Base-by-base conservation (phyloP, 2,888 invertebrate species). In the Osmoderma eremita region DNA sequence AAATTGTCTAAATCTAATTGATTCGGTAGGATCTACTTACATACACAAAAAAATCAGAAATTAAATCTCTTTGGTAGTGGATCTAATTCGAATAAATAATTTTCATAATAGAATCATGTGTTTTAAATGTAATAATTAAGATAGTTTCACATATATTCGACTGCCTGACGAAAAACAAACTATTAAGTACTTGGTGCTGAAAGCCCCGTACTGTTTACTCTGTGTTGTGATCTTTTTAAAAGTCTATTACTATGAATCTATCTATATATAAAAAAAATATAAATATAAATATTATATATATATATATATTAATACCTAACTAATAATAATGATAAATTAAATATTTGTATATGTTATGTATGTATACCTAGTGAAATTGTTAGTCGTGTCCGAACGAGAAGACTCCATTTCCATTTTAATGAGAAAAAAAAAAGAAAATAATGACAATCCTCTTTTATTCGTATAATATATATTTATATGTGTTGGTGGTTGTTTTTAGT, bases 171-270 rank as follows among this genome's bases (percentile, higher is more conserved):
- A 30, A 61, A 61, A 45, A 61, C 56, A 61, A 56, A 65, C 65
- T 65, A 30, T 30, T 30, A 56, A 65, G 65, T 65, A 65, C 65
- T 65, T 56, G 58, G 65, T 65, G 65, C 65, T 65, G 65, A 65
- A 65, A 39, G 65, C 65, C 49, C 65, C 49, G 65, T 65, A 65
- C 80, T 76, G 75, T 77, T 80, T 80, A 81, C 82, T 83, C 83
- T 82, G 83, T 83, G 82, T 83, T 83, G 83, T 83, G 83, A 83
- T 83, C 81, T 82, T 82, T 82, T 81, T 82, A 78, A 82, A 82
- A 82, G 81, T 82, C 82, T 82, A 82, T 82, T 82, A 82, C 80
- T 82, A 82, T 81, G 80, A 82, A 82, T 81, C 81, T 81, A 81
- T 81, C 80, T 81, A 80, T 81, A 80, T 79, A 71, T 71, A 65